Percentiles rank a stretch among this genome's conserved stretches.
Evolutionary conservation across 2,113 vertebrate species (phyloP).

Genomic region (Coregonus clupeaformis): DNA sequence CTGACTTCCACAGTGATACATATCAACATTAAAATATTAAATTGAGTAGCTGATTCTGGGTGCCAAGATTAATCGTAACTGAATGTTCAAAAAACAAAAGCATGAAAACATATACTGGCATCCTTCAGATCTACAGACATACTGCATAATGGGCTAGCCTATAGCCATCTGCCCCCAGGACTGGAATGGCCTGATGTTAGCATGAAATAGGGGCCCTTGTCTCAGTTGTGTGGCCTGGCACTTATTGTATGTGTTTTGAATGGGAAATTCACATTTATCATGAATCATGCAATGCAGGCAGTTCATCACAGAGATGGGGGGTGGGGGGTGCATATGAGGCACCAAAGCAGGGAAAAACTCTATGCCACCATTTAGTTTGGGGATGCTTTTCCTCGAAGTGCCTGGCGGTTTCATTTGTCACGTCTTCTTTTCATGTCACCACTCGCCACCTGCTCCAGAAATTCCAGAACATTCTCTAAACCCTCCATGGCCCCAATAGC

Average conservation of each 20-base stretch:
- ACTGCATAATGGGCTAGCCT: neutral
- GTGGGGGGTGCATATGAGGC: neutral
- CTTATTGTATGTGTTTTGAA: constrained; percentile 44
- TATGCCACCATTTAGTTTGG: constrained; percentile 60
- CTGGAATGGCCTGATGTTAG: constrained; percentile 7
- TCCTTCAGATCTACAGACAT: neutral
- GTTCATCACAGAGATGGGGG: constrained; percentile 20
- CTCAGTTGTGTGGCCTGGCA: constrained; percentile 19
- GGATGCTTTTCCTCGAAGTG: constrained; percentile 53
- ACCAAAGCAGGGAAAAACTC: constrained; percentile 43
- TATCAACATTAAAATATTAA: too few species aligned
- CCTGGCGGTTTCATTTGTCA: constrained; percentile 73
- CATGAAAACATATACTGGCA: neutral
- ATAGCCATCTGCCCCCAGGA: neutral
- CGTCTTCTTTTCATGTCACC: constrained; percentile 75
- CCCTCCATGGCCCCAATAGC: constrained; percentile 39
- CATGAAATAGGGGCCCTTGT: constrained; percentile 1
- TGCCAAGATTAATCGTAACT: too few species aligned
- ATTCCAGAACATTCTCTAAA: constrained; percentile 77
- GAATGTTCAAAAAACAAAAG: neutral
- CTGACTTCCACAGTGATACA: too few species aligned
- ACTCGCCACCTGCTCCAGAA: constrained; percentile 78
- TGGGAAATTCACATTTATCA: constrained; percentile 50
- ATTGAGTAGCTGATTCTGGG: neutral
- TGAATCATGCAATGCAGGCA: constrained; percentile 31